Conservation (phyloP, 2,888 invertebrate genomes). For the Eurois occulta region DNA sequence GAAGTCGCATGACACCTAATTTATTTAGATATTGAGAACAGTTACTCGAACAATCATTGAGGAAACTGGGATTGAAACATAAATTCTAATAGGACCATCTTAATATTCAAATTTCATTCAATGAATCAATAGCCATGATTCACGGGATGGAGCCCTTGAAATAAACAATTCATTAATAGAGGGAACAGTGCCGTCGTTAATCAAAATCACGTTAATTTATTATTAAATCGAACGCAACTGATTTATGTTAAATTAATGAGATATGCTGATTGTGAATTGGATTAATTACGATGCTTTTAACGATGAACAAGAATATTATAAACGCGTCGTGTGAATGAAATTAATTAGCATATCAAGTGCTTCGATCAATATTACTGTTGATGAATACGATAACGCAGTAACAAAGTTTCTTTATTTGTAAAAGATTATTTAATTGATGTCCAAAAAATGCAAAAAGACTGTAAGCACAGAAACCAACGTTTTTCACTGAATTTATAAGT, state of each 20-base stretch:
- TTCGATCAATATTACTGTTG: constrained; percentile 30
- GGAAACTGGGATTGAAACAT: constrained; percentile 51
- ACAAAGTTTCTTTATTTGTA: constrained; percentile 9
- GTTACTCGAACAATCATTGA: constrained; percentile 69
- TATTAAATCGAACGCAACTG: constrained; percentile 36
- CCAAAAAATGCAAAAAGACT: neutral
- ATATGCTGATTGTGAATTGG: constrained; percentile 43
- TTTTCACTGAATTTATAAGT: constrained; percentile 5
- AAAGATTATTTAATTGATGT: constrained; percentile 2
- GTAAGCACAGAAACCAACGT: constrained; percentile 4
- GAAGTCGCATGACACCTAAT: constrained; percentile 77
- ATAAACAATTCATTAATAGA: constrained; percentile 28
- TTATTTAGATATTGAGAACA: constrained; percentile 82
- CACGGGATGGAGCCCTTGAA: constrained; percentile 24
- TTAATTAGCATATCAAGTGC: constrained; percentile 46
- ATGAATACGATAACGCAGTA: constrained; percentile 13
- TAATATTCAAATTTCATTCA: constrained; percentile 39
- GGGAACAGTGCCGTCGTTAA: constrained; percentile 27
- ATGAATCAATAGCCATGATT: constrained; percentile 42
- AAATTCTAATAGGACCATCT: constrained; percentile 42
- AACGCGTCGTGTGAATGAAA: constrained; percentile 30
- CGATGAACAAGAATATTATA: constrained; percentile 47
- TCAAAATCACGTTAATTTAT: constrained; percentile 31
- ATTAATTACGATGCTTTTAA: constrained; percentile 52
- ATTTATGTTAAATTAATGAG: constrained; percentile 43